Base-by-base conservation (phyloP, 2,888 invertebrate species). In the Tetramorium bicarinatum region DNA sequence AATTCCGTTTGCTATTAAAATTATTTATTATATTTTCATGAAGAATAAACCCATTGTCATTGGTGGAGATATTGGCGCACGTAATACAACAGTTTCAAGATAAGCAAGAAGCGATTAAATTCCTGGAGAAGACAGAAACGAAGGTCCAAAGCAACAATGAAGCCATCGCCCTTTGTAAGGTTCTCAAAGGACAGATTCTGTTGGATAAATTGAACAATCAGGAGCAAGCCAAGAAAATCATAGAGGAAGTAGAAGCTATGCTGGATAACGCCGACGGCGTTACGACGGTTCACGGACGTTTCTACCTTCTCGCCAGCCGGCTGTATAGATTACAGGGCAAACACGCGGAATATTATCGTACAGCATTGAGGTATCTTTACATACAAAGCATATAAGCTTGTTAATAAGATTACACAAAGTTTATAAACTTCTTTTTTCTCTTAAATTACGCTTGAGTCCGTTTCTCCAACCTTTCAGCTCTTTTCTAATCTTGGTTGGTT, bases 281-380 rank as follows among this genome's bases (percentile, higher is more conserved):
- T 3, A 98, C 99, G 0, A 96, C 98, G 0, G 99, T 99, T 0
- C 99, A 99, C 93, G 99, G 98, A 41, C 96, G 98, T 92, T 99
- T 98, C 95, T 99, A 99, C 93, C 97, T 98, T 89, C 95, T 99
- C 3, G 98, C 99, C 6, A 98, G 99, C 2, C 98, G 98, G 91
- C 98, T 99, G 92, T 99, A 99, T 94, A 96, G 97, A 87, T 96
- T 97, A 44, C 97, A 97, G 92, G 99, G 98, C 0, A 98, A 99
- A 91, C 98, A 99, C 95, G 98, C 98, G 0, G 98, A 98, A 90
- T 99, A 99, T 96, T 99, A 99, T 95, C 97, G 99, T 84, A 98
- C 99, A 85, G 99, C 99, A 13, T 96, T 99, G 15, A 97, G 98
- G 93, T 97, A 97, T 93, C 41, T 62, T 79, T 13, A 41, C 1